Conservation (phyloP, 2,888 invertebrate genomes). For the Chymomyza caudatula region DNA sequence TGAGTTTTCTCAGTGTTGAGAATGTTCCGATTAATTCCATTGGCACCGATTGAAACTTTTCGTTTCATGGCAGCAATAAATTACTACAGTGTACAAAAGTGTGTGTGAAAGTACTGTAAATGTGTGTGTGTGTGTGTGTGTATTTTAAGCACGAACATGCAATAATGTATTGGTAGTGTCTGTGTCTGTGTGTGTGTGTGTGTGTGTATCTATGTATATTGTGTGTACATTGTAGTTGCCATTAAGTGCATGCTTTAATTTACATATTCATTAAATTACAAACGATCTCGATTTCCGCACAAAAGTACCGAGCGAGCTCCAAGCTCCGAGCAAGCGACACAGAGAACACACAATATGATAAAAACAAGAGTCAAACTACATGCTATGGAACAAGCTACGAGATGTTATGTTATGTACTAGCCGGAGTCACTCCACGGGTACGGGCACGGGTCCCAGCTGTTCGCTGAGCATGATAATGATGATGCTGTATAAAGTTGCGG, state of each 20-base stretch:
- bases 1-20: constrained; percentile 25
- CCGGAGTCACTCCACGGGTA: background rate
- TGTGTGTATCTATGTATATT: constrained; percentile 13
- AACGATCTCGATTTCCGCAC: constrained; percentile 51
- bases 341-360: constrained; percentile 28
- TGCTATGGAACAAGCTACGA: background rate
- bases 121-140: background rate
- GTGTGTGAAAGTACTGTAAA: constrained; percentile 19
- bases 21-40: constrained; percentile 62
- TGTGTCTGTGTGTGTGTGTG: background rate
- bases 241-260: constrained; percentile 70
- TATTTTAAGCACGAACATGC: constrained; percentile 14
- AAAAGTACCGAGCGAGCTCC: constrained; percentile 18
- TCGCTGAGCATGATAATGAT: constrained; percentile 7
- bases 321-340: background rate
- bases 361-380: constrained; percentile 5
- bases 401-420: background rate
- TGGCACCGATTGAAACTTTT: constrained; percentile 71
- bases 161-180: background rate
- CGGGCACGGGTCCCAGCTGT: constrained; percentile 30
- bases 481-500: constrained; percentile 57
- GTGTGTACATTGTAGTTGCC: constrained; percentile 9
- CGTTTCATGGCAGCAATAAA: constrained; percentile 66
- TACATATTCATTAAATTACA: constrained; percentile 71
- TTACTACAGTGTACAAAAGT: constrained; percentile 32